Conservation (phyloP, 1,140 invertebrate species). For the Dryas iulia region DNA sequence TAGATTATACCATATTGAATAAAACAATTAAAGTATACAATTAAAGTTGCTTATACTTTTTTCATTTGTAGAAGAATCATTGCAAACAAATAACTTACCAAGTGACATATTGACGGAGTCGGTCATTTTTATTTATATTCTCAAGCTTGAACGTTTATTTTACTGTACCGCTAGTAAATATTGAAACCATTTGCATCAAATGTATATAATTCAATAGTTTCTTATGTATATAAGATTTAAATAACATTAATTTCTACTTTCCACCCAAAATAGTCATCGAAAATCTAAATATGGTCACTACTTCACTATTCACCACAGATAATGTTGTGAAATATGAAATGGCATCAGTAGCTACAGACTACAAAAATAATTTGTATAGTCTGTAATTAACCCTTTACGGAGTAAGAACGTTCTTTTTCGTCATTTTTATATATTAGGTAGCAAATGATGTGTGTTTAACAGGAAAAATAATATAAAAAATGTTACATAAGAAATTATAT, state of each 20-base stretch:
- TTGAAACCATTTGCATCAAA: neutral
- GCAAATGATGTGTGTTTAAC: too few relatives aligned
- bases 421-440: too few relatives aligned
- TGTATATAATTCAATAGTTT: neutral
- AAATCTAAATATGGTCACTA: constrained; percentile 2
- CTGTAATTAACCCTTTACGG: too few relatives aligned
- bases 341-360: neutral
- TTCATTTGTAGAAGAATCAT: neutral
- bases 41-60: neutral
- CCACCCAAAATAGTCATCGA: constrained; percentile 24
- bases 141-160: neutral
- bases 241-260: constrained; percentile 15
- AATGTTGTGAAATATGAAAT: neutral
- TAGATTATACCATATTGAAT: neutral
- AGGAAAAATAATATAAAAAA: too few relatives aligned
- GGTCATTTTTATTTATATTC: constrained; percentile 46
- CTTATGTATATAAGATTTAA: neutral
- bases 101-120: constrained; percentile 73
- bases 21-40: neutral
- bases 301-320: neutral
- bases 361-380: neutral
- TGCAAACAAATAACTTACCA: constrained; percentile 44
- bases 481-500: too few relatives aligned
- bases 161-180: neutral
- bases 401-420: too few relatives aligned